Evolutionary conservation across 2,113 vertebrate genomes (phyloP).

Genomic region (Lepisosteus oculatus): DNA sequence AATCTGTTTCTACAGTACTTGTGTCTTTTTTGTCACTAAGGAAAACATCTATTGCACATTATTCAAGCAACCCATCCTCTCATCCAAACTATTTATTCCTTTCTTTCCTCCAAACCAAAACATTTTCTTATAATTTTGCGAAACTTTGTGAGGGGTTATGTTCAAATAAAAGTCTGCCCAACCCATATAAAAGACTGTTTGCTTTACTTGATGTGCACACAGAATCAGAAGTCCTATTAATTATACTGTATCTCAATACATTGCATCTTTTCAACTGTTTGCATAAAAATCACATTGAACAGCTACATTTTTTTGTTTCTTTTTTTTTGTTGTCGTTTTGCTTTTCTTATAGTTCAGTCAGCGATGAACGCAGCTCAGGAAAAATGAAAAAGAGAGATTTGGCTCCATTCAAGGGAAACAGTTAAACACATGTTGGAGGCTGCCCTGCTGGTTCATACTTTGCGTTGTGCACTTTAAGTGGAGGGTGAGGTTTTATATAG

Average conservation of each 20-base stretch:
- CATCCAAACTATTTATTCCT: conserved; percentile 42
- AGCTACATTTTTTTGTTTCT: conserved; percentile 3
- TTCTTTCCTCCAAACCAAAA: background rate
- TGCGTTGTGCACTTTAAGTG: conserved; percentile 75
- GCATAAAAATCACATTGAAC: conserved; percentile 56
- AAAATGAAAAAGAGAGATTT: conserved; percentile 26
- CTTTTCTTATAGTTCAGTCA: conserved; percentile 30
- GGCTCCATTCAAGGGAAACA: conserved; percentile 20
- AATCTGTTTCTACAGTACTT: conserved; percentile 72
- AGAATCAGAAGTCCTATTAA: background rate
- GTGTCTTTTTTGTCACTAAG: conserved; percentile 73
- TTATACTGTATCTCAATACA: background rate
- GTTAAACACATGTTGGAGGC: conserved; percentile 86
- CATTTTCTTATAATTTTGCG: too few species aligned
- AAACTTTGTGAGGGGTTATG: too few species aligned
- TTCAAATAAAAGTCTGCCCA: too few species aligned
- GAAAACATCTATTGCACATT: conserved; percentile 85
- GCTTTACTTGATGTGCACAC: too few species aligned
- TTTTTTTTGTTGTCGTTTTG: conserved; percentile 11
- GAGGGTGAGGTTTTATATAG: conserved; percentile 86
- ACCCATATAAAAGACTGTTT: too few species aligned
- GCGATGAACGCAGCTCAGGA: conserved; percentile 12
- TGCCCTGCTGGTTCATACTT: conserved; percentile 80
- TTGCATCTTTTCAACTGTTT: conserved; percentile 44
- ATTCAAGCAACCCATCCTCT: conserved; percentile 61